Conservation (phyloP, 2,113 vertebrate species). For the Turdus rufiventris region DNA sequence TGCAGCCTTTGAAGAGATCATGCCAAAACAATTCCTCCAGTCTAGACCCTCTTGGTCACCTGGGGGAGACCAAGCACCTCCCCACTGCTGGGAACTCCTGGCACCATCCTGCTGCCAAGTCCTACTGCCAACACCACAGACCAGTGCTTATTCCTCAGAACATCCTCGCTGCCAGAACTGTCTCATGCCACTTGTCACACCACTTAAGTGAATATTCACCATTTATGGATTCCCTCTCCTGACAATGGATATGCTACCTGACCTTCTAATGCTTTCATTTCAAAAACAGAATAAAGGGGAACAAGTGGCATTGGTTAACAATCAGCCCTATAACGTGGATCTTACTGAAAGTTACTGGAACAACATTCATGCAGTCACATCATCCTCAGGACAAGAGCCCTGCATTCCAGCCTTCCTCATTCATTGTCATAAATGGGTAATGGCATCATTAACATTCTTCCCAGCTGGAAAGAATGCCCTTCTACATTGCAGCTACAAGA, state of each 20-base stretch:
- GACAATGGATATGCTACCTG: accelerated
- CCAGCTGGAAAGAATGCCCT: background rate
- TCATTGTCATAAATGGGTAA: conserved; percentile 2
- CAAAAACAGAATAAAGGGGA: background rate
- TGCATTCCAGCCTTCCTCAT: background rate
- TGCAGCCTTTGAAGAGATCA: background rate
- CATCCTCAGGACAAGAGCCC: background rate
- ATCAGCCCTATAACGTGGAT: background rate
- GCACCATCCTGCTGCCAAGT: background rate
- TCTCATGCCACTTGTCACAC: background rate
- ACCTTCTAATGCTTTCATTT: background rate
- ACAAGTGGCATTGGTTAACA: background rate
- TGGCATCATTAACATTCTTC: conserved; percentile 15
- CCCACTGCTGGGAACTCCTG: background rate
- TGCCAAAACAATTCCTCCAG: background rate
- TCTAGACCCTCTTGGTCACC: background rate
- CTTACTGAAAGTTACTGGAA: background rate
- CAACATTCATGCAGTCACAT: background rate
- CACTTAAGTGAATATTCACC: background rate
- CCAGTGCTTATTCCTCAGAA: background rate
- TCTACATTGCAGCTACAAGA: background rate
- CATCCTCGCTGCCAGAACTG: background rate
- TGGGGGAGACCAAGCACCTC: background rate
- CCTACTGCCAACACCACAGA: background rate
- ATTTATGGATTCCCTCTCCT: background rate